Percentiles rank a stretch among this genome's conserved stretches.
These are phyloP conservation scores for Limosa lapponica DNA, from an alignment of 2,797 vertebrate species.

Conservation along the genomic window DNA sequence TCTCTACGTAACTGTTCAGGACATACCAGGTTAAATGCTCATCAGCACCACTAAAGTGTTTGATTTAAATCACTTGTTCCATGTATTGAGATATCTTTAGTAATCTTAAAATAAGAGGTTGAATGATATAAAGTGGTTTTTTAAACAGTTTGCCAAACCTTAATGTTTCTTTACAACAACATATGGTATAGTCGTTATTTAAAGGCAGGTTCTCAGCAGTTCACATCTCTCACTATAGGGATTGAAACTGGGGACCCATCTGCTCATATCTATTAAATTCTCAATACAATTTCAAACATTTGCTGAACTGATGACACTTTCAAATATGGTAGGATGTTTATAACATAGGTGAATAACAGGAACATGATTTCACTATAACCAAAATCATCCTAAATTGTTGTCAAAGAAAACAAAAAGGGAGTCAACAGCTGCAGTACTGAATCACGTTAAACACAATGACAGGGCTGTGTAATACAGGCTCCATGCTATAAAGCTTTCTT, in stretches of 20 bases:
- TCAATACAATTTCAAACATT: constrained; percentile 27
- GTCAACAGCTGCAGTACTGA: constrained; percentile 59
- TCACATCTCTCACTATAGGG: constrained; percentile 55
- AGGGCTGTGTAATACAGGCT: constrained; percentile 35
- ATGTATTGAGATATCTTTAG: neutral
- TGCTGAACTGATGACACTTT: constrained; percentile 38
- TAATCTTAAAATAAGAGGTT: neutral
- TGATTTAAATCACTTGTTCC: neutral
- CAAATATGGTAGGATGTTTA: constrained; percentile 27
- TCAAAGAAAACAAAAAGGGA: constrained; percentile 46
- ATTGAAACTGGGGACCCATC: constrained; percentile 50
- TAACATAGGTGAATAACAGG: constrained; percentile 24
- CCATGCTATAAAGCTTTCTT: constrained; percentile 38
- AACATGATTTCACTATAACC: constrained; percentile 26
- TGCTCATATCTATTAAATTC: constrained; percentile 57
- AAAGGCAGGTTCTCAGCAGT: constrained; percentile 48
- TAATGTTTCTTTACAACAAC: constrained; percentile 43
- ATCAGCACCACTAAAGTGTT: neutral
- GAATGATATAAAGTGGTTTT: constrained; percentile 12
- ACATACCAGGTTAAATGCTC: neutral
- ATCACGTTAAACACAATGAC: constrained; percentile 47
- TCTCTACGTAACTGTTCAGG: neutral
- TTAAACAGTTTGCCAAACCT: constrained; percentile 18
- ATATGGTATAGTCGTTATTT: constrained; percentile 71
- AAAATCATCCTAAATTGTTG: constrained; percentile 50